phyloP scores from a whole-genome alignment of 2,888 invertebrate species.

The Tethea ocularis region DNA sequence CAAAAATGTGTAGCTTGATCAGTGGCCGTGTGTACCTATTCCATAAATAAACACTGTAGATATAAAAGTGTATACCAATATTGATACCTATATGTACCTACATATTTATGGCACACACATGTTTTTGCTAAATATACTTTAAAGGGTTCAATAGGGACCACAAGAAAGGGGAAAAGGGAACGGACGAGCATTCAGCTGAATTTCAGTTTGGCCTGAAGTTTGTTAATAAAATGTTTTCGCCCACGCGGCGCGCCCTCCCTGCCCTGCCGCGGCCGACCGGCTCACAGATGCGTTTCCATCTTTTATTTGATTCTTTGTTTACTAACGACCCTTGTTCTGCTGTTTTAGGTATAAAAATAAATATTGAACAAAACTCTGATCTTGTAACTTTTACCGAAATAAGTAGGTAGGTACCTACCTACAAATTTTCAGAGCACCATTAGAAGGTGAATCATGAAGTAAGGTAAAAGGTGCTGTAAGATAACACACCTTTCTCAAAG shows the following conservation, averaged over 20 bases:
- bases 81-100: conserved; percentile 2
- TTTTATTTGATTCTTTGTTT: conserved; percentile 38
- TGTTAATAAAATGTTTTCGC: conserved; percentile 45
- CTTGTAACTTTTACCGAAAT: neutral
- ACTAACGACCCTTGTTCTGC: conserved; percentile 30
- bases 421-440: neutral
- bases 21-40: too few relatives aligned
- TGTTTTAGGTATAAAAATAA: conserved; percentile 22
- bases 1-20: too few relatives aligned
- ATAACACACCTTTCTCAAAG: too few relatives aligned
- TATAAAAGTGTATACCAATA: too few relatives aligned
- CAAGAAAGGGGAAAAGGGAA: conserved; percentile 17
- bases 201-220: conserved; percentile 31
- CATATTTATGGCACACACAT: conserved; percentile 13
- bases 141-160: conserved; percentile 18
- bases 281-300: conserved; percentile 28
- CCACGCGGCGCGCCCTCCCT: conserved; percentile 19
- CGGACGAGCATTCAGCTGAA: conserved; percentile 24
- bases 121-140: conserved; percentile 20
- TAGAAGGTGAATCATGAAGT: neutral
- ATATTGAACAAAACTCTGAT: conserved; percentile 17
- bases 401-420: conserved; percentile 17
- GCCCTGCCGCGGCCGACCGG: neutral
- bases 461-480: too few relatives aligned
- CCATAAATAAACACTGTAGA: too few relatives aligned